Conservation (phyloP, 92 coral and sea anemone genomes). For the Actinostola sp. region DNA sequence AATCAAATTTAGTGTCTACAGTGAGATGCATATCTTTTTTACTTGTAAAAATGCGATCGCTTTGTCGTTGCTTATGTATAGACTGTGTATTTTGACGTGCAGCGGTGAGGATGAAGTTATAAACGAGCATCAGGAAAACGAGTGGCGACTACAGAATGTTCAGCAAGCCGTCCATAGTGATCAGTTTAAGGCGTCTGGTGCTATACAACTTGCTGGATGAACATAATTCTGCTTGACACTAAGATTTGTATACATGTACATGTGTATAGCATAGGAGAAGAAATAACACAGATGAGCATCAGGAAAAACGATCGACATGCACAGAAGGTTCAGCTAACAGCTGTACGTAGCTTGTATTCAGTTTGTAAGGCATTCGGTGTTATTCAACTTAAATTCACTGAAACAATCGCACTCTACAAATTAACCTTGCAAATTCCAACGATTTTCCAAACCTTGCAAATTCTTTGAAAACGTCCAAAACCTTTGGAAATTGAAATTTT, state of each 20-base stretch:
- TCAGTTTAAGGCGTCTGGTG: constrained; percentile 82
- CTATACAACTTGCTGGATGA: constrained; percentile 80
- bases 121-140: constrained; percentile 64
- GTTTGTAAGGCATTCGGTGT: too few species aligned
- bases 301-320: too few species aligned
- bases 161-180: constrained; percentile 92
- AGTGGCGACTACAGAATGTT: constrained; percentile 84
- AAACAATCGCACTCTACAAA: too few species aligned
- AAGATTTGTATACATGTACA: background rate
- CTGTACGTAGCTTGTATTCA: too few species aligned
- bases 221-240: background rate
- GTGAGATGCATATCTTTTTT: constrained; percentile 98
- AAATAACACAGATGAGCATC: too few species aligned
- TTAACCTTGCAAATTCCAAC: too few species aligned
- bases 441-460: too few species aligned
- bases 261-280: too few species aligned
- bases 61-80: constrained; percentile 79
- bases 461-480: too few species aligned
- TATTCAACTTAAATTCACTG: too few species aligned
- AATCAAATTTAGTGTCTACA: constrained; percentile 76
- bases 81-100: constrained; percentile 94
- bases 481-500: too few species aligned
- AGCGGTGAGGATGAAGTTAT: constrained; percentile 91
- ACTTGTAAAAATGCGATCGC: constrained; percentile 97
- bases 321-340: too few species aligned